Evolutionary conservation across 2,888 invertebrate species (phyloP).

Genomic region (Drosophila siamana): DNA sequence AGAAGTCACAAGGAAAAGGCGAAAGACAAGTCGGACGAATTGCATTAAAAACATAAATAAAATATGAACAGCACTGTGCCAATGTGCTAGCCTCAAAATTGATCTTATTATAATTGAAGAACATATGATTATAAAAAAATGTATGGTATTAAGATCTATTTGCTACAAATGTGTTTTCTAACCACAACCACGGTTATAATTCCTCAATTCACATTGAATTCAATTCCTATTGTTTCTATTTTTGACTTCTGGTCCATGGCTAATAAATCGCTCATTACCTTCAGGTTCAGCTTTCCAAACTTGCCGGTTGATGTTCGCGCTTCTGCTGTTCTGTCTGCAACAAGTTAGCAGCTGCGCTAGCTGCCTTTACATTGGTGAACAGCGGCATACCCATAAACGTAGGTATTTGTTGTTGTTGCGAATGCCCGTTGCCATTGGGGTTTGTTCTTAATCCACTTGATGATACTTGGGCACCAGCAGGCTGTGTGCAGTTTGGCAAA

Average conservation of each 20-base stretch:
- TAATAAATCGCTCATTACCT: background rate
- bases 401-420: conserved; percentile 83
- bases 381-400: conserved; percentile 94
- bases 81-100: conserved; percentile 61
- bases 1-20: conserved; percentile 22
- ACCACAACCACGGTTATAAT: conserved; percentile 46
- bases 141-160: conserved; percentile 60
- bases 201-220: conserved; percentile 30
- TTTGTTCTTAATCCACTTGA: conserved; percentile 31
- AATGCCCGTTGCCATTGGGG: conserved; percentile 59
- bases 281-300: conserved; percentile 50
- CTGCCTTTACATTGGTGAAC: conserved; percentile 84
- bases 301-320: conserved; percentile 47
- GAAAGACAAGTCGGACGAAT: conserved; percentile 24
- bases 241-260: background rate
- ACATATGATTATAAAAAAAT: conserved; percentile 42
- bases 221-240: conserved; percentile 51
- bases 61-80: conserved; percentile 22
- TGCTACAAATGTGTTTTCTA: conserved; percentile 57
- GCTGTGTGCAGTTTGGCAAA: conserved; percentile 46
- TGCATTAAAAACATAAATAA: conserved; percentile 20
- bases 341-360: conserved; percentile 56
- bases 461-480: conserved; percentile 36
- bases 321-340: conserved; percentile 51
- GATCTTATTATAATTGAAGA: conserved; percentile 30